phyloP scores from a whole-genome alignment of 2,888 invertebrate species.

The Andrena fulva region DNA sequence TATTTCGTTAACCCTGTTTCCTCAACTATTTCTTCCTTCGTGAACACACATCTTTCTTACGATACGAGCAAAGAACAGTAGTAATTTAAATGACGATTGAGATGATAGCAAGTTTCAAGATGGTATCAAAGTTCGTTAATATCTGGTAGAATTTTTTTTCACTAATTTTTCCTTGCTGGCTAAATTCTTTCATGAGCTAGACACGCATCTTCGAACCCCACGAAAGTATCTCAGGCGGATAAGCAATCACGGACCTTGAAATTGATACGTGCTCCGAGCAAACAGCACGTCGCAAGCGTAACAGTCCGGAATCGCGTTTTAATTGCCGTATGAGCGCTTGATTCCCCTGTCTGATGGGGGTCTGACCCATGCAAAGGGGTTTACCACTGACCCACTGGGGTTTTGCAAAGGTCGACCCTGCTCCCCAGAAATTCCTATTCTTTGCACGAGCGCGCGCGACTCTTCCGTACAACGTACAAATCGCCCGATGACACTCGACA shows the following conservation, averaged over 20 bases:
- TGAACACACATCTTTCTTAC: too few species aligned
- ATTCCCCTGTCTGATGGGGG: slow-evolving; percentile 75
- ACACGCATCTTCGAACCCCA: too few species aligned
- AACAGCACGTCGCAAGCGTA: slow-evolving; percentile 22
- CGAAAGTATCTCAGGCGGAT: neutral
- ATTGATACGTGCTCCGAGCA: slow-evolving; percentile 36
- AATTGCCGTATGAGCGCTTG: slow-evolving; percentile 76
- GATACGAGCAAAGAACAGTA: too few species aligned
- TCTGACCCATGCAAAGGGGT: slow-evolving; percentile 74
- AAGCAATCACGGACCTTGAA: slow-evolving; percentile 25
- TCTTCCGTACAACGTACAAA: slow-evolving; percentile 55
- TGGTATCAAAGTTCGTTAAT: too few species aligned
- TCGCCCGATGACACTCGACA: slow-evolving; percentile 32
- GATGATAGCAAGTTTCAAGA: too few species aligned
- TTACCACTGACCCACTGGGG: slow-evolving; percentile 79
- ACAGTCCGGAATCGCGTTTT: slow-evolving; percentile 62
- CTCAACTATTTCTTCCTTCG: too few species aligned
- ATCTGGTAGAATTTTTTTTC: too few species aligned
- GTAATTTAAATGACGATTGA: too few species aligned
- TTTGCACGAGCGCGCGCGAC: slow-evolving; percentile 39
- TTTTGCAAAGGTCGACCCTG: slow-evolving; percentile 66
- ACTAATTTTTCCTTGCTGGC: too few species aligned
- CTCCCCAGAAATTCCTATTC: slow-evolving; percentile 63
- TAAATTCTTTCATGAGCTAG: too few species aligned
- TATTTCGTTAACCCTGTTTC: too few species aligned